Evolutionary conservation across 2,888 invertebrate species (phyloP).

Genomic region (Schizaphis graminum): DNA sequence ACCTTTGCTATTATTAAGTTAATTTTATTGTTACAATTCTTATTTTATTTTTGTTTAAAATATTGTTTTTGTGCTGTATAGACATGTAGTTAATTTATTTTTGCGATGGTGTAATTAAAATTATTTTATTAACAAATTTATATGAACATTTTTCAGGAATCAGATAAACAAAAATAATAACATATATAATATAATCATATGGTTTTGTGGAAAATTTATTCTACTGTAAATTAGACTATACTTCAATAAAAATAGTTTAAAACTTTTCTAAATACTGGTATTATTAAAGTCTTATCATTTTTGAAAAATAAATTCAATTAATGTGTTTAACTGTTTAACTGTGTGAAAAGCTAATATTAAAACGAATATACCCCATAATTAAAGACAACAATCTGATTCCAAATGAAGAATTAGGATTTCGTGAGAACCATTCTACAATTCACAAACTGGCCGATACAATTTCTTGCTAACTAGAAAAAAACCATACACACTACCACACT

Average conservation of each 20-base stretch:
- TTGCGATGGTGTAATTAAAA: background rate
- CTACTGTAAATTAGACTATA: background rate
- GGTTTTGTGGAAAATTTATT: background rate
- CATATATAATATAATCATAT: background rate
- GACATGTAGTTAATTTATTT: background rate
- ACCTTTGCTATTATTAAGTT: constrained; percentile 33
- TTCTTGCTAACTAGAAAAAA: background rate
- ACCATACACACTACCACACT: background rate
- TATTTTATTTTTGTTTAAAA: constrained; percentile 26
- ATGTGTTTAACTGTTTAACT: background rate
- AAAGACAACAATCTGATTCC: background rate
- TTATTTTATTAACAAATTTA: background rate
- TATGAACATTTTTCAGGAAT: background rate
- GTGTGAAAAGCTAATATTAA: constrained; percentile 17
- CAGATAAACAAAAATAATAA: background rate
- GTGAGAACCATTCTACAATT: background rate
- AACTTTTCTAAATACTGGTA: background rate
- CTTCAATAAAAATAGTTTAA: background rate
- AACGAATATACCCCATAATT: background rate
- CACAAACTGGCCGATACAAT: background rate
- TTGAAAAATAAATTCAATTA: background rate
- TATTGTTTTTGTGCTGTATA: background rate
- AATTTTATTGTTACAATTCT: constrained; percentile 39
- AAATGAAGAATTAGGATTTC: background rate
- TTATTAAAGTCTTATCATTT: background rate